Evolutionary conservation across 2,888 invertebrate genomes (phyloP).

Genomic region (Lapara coniferarum): DNA sequence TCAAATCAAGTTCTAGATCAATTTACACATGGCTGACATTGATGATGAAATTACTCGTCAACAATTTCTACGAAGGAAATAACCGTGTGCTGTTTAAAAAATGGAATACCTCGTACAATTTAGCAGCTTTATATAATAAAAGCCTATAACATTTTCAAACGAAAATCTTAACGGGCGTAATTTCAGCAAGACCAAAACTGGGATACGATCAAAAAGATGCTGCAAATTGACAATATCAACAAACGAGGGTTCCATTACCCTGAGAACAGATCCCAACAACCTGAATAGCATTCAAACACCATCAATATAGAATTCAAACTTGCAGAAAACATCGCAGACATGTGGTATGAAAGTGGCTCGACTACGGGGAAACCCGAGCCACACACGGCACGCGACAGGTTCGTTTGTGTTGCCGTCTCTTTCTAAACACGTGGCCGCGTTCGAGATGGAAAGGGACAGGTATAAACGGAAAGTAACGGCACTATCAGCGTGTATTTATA

Average conservation of each 20-base stretch:
- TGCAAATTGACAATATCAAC: constrained; percentile 48
- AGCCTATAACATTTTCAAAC: not conserved
- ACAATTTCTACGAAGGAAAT: too few species aligned
- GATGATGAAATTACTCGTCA: not conserved
- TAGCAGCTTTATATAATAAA: not conserved
- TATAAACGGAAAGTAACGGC: constrained; percentile 56
- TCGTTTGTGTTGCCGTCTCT: constrained; percentile 50
- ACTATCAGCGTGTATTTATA: constrained; percentile 74
- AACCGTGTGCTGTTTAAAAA: too few species aligned
- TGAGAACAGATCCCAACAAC: constrained; percentile 27
- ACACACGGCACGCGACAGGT: constrained; percentile 59
- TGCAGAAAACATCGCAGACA: constrained; percentile 18
- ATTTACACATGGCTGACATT: not conserved
- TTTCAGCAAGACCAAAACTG: constrained; percentile 16
- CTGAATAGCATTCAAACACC: constrained; percentile 34
- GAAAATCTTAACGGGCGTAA: constrained; percentile 11
- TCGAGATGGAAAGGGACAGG: constrained; percentile 45
- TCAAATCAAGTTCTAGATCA: too few species aligned
- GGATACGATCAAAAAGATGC: constrained; percentile 30
- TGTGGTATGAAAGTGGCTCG: constrained; percentile 54
- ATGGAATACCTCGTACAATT: too few species aligned
- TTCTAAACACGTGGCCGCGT: constrained; percentile 35
- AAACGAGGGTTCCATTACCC: constrained; percentile 39
- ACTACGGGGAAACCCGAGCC: constrained; percentile 63
- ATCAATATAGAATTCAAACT: constrained; percentile 36